These are phyloP conservation scores for Melanocharis versteri DNA, from an alignment of 2,113 vertebrate species.

Conservation along the genomic window DNA sequence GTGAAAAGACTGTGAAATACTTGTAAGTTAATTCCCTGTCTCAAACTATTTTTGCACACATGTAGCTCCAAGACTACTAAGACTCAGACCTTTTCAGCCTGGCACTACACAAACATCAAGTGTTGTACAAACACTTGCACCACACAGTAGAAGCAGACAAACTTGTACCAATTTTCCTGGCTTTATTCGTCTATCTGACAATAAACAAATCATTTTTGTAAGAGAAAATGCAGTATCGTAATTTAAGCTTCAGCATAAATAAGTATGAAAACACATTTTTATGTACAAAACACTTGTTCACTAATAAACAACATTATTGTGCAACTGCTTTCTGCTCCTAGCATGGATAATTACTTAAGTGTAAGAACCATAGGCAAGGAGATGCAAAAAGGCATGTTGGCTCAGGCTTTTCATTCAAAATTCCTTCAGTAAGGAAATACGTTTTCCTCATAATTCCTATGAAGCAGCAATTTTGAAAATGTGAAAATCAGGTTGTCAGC, in stretches of 20 bases:
- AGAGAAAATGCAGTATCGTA: background rate
- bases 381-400: background rate
- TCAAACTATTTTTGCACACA: background rate
- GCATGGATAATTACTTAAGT: background rate
- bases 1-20: background rate
- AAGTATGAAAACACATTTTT: background rate
- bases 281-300: background rate
- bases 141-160: background rate
- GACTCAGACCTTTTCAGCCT: background rate
- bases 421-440: background rate
- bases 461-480: background rate
- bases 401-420: background rate
- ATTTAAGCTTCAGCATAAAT: background rate
- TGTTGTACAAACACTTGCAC: background rate
- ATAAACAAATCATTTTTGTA: background rate
- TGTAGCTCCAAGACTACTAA: background rate
- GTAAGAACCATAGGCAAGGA: background rate
- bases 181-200: background rate
- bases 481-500: background rate
- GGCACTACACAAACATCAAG: background rate
- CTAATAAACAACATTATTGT: background rate
- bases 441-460: background rate
- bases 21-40: background rate
- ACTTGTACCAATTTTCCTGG: background rate
- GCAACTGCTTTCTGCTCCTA: background rate